Evolutionary conservation across 2,797 vertebrate species (phyloP).

Genomic region (Hylomyscus alleni): DNA sequence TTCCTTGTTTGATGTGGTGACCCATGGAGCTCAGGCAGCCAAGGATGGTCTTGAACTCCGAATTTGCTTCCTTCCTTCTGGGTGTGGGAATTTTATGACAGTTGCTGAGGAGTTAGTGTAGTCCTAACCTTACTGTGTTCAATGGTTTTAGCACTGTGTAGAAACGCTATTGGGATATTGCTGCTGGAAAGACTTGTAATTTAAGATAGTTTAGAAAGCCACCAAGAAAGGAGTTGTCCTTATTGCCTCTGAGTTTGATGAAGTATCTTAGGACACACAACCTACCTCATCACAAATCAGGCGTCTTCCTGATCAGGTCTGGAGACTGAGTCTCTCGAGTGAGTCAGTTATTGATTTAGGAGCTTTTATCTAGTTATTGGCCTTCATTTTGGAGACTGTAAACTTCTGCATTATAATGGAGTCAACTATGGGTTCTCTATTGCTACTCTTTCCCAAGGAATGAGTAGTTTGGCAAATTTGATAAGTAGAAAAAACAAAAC

Average conservation of each 20-base stretch:
- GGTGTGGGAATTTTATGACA: not conserved
- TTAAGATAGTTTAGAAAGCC: not conserved
- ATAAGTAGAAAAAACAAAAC: not conserved
- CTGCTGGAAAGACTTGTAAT: not conserved
- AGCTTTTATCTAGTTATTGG: not conserved
- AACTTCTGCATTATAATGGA: not conserved
- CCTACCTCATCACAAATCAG: not conserved
- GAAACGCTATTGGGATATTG: not conserved
- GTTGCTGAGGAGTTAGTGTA: not conserved
- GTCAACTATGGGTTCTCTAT: not conserved
- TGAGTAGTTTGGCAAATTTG: conserved; percentile 39
- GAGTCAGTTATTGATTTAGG: not conserved
- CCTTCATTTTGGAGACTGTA: not conserved
- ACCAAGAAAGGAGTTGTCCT: conserved; percentile 8
- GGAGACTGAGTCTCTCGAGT: not conserved
- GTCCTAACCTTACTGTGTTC: conserved; percentile 12
- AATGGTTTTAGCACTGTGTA: not conserved
- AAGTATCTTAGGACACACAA: not conserved
- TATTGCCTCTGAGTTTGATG: conserved; percentile 11
- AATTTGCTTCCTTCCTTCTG: not conserved
- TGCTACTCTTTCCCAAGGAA: conserved; percentile 52
- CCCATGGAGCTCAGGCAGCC: not conserved
- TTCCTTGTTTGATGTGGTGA: not conserved
- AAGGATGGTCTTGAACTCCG: not conserved
- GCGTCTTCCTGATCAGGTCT: not conserved